Base-by-base conservation (phyloP, 1,140 invertebrate species). In the Drosophila bocki region DNA sequence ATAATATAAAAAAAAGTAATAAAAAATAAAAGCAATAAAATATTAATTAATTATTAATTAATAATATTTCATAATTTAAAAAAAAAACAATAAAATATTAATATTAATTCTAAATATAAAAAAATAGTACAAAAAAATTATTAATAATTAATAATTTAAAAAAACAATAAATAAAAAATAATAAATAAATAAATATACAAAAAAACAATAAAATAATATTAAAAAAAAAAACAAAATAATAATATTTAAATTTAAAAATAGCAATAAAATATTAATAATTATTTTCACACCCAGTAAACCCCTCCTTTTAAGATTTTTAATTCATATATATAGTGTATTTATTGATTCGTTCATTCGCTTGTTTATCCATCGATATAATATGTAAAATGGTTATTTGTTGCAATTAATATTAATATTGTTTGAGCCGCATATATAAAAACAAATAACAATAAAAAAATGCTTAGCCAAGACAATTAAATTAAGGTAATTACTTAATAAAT, bases 401-500 rank as follows among this genome's bases (percentile, higher is more conserved):
- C 56, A 41, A 41, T 76, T 82, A 76, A 72, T 65, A 62, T 68
- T 81, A 63, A 61, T 86, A 87, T 79, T 86, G 54, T 68, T 84
- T 79, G 83, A 86, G 78, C 75, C 70, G 78, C 79, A 75, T 78
- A 79, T 86, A 86, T 86, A 86, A 86, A 86, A 86, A 86, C 82
- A 86, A 86, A 86, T 86, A 86, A 86, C 82, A 86, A 86, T 87
- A 65, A 78, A 74, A 78, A 78, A 83, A 84, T 71, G 63, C 77
- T 78, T 87, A 86, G 61, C 53, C 72, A 57, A 71, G 48, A 13
- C 44, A 61, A 50, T 61, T 77, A 80, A 76, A 67, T 79, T 42
- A 83, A 59, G 17, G 44, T 39, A 35, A 47, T 60, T 80, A 64
- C 26, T 59, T 47, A 60, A 45, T 71, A 60, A 70, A 64, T 59